phyloP scores from a whole-genome alignment of 1,140 invertebrate species.

The Meloidogyne chitwoodi region DNA sequence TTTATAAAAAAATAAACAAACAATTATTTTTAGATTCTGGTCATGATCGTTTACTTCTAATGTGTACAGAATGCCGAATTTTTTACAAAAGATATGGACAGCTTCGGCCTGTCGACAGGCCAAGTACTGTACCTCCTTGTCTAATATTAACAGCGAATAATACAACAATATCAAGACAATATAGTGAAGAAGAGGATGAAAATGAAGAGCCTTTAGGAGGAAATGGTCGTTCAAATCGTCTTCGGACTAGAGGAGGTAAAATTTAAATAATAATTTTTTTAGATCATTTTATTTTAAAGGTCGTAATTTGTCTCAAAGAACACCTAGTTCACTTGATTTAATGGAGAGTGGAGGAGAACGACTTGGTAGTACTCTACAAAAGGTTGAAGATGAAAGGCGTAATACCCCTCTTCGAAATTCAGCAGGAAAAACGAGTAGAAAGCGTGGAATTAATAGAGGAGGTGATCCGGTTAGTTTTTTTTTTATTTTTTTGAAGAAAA shows the following conservation, averaged over 20 bases:
- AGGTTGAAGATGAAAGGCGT: conserved; percentile 16
- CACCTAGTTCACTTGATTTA: conserved; percentile 24
- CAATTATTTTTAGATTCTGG: too few species aligned
- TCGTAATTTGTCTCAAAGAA: conserved; percentile 6
- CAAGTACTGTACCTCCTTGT: conserved; percentile 32
- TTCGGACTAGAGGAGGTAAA: conserved; percentile 20
- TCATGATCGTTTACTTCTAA: conserved; percentile 69
- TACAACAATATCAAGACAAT: background rate
- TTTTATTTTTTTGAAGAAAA: background rate
- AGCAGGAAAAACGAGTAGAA: conserved; percentile 2
- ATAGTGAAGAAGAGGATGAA: conserved; percentile 27
- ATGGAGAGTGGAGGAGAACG: background rate
- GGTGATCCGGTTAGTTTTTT: background rate
- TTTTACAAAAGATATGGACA: conserved; percentile 80
- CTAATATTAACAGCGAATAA: background rate
- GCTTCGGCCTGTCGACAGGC: conserved; percentile 66
- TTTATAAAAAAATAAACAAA: too few species aligned
- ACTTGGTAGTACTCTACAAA: background rate
- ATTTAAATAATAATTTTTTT: too few species aligned
- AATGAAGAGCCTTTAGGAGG: conserved; percentile 17
- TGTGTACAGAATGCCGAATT: conserved; percentile 77
- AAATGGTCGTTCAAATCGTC: background rate
- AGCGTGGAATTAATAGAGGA: background rate
- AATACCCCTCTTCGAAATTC: conserved; percentile 5
- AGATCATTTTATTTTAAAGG: too few species aligned